Evolutionary conservation across 2,888 invertebrate species (phyloP), one percentile per base, ranked within the genome.

Genomic region (Dolichopus griseipennis): DNA sequence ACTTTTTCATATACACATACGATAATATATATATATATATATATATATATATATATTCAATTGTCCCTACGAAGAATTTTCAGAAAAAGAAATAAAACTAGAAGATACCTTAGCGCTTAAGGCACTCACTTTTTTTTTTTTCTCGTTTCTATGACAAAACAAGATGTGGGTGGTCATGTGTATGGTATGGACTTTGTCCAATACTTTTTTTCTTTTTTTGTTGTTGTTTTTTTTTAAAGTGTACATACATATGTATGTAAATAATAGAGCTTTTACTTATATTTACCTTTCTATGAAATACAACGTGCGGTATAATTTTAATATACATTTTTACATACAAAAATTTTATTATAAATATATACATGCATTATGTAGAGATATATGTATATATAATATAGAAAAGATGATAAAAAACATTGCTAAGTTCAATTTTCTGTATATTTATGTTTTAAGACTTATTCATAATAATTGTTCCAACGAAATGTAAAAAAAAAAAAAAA

Each of bases 141-240:
- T n/a, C n/a, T 67, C 22, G 62, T 62, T 62, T 62, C 62, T 62
- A 65, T 52, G 52, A 52, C 65, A 68, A 61, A 68, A 68, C 66
- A 69, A 69, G 69, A 69, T 69, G 69, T 69, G 69, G 69, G 69
- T 68, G 69, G 68, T 27, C 18, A 18, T 63, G 27, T 22, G 12
- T 63, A 64, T 63, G 18, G 52, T 52, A 52, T 43, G 69, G 69
- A 69, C 69, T 68, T 34, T 70, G 71, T 71, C 71, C 71, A 67
- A 27, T 27, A 27, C 2, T 27, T 27, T 27, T 27, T 27, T 27
- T 66, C 67, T 66, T 33, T 27, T 41, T 41, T 41, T 12, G 41
- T 41, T 12, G 3, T 27, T 27, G 2, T 27, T 27, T 27, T 27
- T 27, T 27, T 27, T 5, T 27, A 2, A 27, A 27, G 5, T 27